Conservation (phyloP, 2,797 vertebrate genomes). For the Falco rusticolus region DNA sequence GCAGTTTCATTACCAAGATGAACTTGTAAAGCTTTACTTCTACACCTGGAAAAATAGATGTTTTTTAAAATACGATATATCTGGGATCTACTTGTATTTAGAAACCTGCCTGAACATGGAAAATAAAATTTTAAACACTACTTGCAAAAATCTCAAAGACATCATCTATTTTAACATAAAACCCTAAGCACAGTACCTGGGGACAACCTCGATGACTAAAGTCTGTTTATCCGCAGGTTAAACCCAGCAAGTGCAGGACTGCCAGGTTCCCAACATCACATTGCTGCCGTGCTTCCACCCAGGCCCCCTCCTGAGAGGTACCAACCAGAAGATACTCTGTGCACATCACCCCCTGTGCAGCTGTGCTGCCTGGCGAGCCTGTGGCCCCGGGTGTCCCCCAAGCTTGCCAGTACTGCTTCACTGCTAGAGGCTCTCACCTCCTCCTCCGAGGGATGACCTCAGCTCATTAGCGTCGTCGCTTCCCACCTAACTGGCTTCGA, state of each 20-base stretch:
- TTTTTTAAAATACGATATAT: not conserved
- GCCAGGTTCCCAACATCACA: rapidly evolving
- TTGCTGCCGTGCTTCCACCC: not conserved
- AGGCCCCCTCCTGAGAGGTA: not conserved
- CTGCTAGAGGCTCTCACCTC: not conserved
- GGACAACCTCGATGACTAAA: not conserved
- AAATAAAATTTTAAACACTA: not conserved
- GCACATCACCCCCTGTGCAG: rapidly evolving
- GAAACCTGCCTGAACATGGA: not conserved
- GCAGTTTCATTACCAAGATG: not conserved
- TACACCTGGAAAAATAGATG: not conserved
- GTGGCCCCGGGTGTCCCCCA: not conserved
- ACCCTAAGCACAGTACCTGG: not conserved
- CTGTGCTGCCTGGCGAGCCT: rapidly evolving
- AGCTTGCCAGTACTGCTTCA: not conserved
- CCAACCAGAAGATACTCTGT: not conserved
- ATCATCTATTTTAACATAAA: not conserved
- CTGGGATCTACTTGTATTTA: not conserved
- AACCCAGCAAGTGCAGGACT: not conserved
- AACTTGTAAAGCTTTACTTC: not conserved
- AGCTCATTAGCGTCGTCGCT: rapidly evolving
- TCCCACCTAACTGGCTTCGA: not conserved
- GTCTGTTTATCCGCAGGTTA: not conserved
- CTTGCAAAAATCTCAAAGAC: not conserved
- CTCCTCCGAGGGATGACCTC: not conserved